Percentiles rank a stretch among this genome's conserved stretches.
phyloP scores from a whole-genome alignment of 2,113 vertebrate genomes.

The Anguilla rostrata region DNA sequence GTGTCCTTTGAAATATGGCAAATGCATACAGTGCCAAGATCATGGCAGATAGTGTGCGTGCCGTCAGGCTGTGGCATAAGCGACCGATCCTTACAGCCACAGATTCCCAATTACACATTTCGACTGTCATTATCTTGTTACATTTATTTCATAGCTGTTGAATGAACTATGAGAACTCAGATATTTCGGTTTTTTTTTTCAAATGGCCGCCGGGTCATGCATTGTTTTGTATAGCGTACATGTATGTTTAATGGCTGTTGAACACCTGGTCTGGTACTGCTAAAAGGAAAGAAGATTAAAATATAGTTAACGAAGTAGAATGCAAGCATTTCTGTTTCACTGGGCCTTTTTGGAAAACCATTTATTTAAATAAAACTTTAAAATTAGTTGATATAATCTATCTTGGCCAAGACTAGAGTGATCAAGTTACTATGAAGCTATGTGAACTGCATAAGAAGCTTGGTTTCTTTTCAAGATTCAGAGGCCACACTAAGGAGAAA shows the following conservation, averaged over 20 bases:
- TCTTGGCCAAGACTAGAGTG: not conserved
- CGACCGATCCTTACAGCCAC: not conserved
- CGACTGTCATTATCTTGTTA: not conserved
- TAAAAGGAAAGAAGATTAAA: not conserved
- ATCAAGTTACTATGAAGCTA: conserved; percentile 1
- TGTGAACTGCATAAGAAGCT: not conserved
- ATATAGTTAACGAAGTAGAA: not conserved
- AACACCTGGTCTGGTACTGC: not conserved
- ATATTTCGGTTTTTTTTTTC: not conserved
- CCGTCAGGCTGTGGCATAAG: not conserved
- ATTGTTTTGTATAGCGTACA: not conserved
- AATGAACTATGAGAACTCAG: not conserved
- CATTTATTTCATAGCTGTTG: not conserved
- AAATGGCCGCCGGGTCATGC: not conserved
- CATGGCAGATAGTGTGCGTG: not conserved
- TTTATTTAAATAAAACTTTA: not conserved
- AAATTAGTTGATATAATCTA: not conserved
- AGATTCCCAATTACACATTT: not conserved
- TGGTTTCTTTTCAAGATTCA: not conserved
- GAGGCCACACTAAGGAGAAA: not conserved
- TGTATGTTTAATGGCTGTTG: not conserved
- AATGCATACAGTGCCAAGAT: not conserved
- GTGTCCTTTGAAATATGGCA: not conserved
- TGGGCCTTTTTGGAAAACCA: not conserved
- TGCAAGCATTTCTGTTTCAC: not conserved